These are phyloP conservation scores for Melangyna quadrimaculata DNA, from an alignment of 2,888 invertebrate species.

Conservation along the genomic window DNA sequence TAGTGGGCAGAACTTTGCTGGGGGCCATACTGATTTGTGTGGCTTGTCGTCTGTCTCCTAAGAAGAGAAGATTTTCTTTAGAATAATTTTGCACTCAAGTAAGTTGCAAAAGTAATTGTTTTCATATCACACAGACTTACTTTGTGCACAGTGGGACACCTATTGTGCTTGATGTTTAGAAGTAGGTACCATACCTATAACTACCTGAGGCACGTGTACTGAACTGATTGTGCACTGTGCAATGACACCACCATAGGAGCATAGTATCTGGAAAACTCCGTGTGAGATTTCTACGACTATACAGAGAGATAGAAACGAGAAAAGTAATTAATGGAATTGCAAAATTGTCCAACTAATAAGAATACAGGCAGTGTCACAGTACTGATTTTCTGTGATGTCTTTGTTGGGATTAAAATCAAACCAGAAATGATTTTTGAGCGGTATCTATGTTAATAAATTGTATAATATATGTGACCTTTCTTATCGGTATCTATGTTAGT, in stretches of 20 bases:
- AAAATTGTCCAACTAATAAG: constrained; percentile 57
- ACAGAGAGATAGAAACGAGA: constrained; percentile 19
- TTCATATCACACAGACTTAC: constrained; percentile 45
- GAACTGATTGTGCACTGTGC: constrained; percentile 20
- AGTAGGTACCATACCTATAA: too few relatives aligned
- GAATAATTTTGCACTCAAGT: constrained; percentile 50
- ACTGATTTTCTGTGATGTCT: not conserved
- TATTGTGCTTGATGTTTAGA: constrained; percentile 11
- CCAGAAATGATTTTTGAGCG: not conserved
- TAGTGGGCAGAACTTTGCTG: not conserved
- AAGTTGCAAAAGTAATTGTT: constrained; percentile 61
- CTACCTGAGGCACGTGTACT: constrained; percentile 43
- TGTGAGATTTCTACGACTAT: not conserved
- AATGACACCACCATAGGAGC: not conserved
- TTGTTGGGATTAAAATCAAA: constrained; percentile 11
- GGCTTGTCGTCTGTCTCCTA: constrained; percentile 31
- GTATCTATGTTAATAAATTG: too few relatives aligned
- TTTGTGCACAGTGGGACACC: constrained; percentile 46
- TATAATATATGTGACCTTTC: too few relatives aligned
- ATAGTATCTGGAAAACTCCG: not conserved
- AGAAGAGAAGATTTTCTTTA: constrained; percentile 45
- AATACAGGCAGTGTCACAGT: constrained; percentile 37
- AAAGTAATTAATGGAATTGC: constrained; percentile 66
- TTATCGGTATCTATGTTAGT: too few relatives aligned
- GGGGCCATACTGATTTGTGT: constrained; percentile 25